These are phyloP conservation scores for Trichopria drosophilae DNA, from an alignment of 2,888 invertebrate genomes.

Conservation along the genomic window DNA sequence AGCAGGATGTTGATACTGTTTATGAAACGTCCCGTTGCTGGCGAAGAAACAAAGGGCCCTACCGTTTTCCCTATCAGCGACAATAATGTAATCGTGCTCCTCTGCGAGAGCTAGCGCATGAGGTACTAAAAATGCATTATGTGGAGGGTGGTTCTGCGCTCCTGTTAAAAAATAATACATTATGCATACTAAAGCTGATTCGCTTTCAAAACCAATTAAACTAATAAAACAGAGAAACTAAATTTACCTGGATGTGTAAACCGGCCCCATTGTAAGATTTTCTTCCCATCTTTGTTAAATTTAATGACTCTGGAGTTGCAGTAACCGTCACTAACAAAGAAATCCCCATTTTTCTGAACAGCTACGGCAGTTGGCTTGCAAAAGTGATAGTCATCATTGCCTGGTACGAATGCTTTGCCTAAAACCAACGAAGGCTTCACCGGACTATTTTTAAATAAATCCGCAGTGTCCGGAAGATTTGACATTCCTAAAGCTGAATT, in stretches of 20 bases:
- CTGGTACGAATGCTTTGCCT: slow-evolving; percentile 67
- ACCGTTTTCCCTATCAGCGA: slow-evolving; percentile 88
- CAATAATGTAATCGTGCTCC: slow-evolving; percentile 74
- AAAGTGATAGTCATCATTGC: slow-evolving; percentile 69
- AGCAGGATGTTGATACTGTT: slow-evolving; percentile 65
- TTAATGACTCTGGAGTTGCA: slow-evolving; percentile 82
- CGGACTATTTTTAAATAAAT: slow-evolving; percentile 39
- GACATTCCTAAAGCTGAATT: slow-evolving; percentile 10
- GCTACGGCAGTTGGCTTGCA: slow-evolving; percentile 83
- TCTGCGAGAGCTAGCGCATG: slow-evolving; percentile 83
- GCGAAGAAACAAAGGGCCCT: slow-evolving; percentile 75
- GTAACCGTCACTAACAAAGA: slow-evolving; percentile 79
- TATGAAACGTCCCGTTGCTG: slow-evolving; percentile 66
- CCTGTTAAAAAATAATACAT: too few relatives aligned
- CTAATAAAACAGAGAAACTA: too few relatives aligned
- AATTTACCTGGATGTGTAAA: too few relatives aligned
- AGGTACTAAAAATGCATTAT: slow-evolving; percentile 70
- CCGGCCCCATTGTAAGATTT: slow-evolving; percentile 70
- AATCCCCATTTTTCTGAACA: slow-evolving; percentile 70
- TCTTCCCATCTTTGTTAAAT: slow-evolving; percentile 68
- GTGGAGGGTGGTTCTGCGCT: too few relatives aligned
- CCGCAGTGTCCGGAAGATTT: slow-evolving; percentile 32
- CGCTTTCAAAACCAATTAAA: too few relatives aligned
- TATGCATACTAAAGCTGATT: too few relatives aligned
- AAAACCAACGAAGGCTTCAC: slow-evolving; percentile 58